Evolutionary conservation across 2,113 vertebrate species (phyloP).

Genomic region (Gracilinanus agilis): DNA sequence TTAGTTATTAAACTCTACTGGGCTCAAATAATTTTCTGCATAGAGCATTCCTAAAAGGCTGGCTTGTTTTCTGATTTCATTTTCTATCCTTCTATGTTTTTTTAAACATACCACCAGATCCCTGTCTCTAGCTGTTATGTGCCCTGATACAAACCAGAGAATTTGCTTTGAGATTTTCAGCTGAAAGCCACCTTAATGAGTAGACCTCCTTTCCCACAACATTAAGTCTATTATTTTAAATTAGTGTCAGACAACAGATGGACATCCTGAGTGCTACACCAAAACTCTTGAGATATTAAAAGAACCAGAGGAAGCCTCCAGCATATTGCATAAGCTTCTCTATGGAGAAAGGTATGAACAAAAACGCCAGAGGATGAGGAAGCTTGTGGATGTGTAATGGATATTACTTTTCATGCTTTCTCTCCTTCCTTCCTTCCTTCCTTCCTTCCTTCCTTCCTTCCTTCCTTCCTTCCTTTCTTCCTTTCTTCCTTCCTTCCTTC

Average conservation of each 20-base stretch:
- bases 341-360: neutral
- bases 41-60: neutral
- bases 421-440: neutral
- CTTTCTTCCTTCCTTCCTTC: neutral
- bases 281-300: neutral
- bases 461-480: no score
- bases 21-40: neutral
- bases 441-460: neutral
- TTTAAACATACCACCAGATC: neutral
- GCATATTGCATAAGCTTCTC: neutral
- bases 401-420: neutral
- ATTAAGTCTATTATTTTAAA: neutral
- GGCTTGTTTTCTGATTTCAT: neutral
- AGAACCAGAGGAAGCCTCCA: neutral
- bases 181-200: neutral
- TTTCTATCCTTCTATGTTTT: neutral
- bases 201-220: neutral
- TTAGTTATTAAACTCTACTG: neutral
- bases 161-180: neutral
- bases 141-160: neutral
- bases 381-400: neutral
- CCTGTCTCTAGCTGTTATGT: neutral
- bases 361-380: neutral
- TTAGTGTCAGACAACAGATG: conserved; percentile 1
- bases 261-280: neutral